Evolutionary conservation across 2,113 vertebrate genomes (phyloP), one percentile per base, ranked within the genome.

Genomic region (Ptilorrhoa leucosticta): DNA sequence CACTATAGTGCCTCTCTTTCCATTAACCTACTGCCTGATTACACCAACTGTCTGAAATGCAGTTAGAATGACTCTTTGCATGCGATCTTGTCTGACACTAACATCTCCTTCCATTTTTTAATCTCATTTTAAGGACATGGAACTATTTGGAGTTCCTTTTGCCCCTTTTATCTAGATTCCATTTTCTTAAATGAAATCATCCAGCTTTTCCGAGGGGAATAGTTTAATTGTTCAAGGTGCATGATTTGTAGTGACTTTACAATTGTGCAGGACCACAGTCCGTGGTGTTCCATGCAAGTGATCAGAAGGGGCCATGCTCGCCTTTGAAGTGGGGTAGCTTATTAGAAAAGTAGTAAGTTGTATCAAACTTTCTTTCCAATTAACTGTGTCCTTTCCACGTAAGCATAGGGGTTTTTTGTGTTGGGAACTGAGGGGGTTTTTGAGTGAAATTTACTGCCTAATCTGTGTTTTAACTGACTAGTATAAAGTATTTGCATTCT

Each of bases 111-210:
- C 70, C 70, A 85, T 61, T 97, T 97, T 92, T 97, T 95, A 90
- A 96, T 98, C 95, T 95, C 56, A 48, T 91, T 94, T 95, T 75
- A 96, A 97, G 63, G 71, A 90, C 66, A 7, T 73, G 42, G 68
- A 88, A 66, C 89, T 95, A 68, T 91, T 84, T 92, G 72, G 60
- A 96, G 60, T 77, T 95, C 47, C 91, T 57, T 71, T 69, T 78
- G 24, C 89, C 53, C 51, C 79, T 90, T 90, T 93, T 94, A 89
- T 93, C 92, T 94, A 92, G 90, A 92, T 78, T 89, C 39, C 72
- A 97, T 98, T 96, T 96, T 92, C 94, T 83, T 93, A 94, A 97
- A 96, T 95, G 92, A 97, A 97, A 91, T 97, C 89, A 93, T 73
- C 82, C 73, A 87, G 95, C 90, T 97, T 97, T 82, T 91, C 93